phyloP scores from a whole-genome alignment of 2,797 vertebrate genomes.

The Thalassophryne amazonica region DNA sequence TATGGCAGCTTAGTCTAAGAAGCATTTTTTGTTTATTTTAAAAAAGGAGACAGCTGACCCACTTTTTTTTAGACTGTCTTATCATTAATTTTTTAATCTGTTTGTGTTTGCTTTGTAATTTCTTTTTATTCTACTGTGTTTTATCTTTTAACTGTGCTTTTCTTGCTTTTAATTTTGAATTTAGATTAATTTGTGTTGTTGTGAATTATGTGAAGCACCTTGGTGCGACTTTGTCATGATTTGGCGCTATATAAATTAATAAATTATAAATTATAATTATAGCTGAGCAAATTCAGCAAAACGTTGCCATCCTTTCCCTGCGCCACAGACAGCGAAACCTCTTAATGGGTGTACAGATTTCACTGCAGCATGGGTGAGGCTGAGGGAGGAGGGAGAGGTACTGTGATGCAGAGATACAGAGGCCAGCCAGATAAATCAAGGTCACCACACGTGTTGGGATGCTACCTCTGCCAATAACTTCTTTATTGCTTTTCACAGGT shows the following conservation, averaged over 20 bases:
- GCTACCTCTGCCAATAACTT: slow-evolving; percentile 76
- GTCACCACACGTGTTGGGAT: slow-evolving; percentile 68
- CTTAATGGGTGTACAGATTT: slow-evolving; percentile 65
- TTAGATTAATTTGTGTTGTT: too few relatives aligned
- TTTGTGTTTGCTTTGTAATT: too few relatives aligned
- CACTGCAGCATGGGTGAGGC: slow-evolving; percentile 74
- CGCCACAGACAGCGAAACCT: slow-evolving; percentile 50
- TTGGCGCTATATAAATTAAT: too few relatives aligned
- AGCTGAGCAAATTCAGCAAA: slow-evolving; percentile 60
- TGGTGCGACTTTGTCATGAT: too few relatives aligned
- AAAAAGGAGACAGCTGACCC: slow-evolving; percentile 46
- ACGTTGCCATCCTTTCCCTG: slow-evolving; percentile 37
- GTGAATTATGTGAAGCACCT: too few relatives aligned
- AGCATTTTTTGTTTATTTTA: slow-evolving; percentile 48
- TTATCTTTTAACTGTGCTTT: too few relatives aligned
- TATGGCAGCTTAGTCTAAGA: slow-evolving; percentile 42
- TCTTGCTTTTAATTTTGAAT: too few relatives aligned
- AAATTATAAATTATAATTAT: too few relatives aligned
- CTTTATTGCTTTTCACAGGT: slow-evolving; percentile 77
- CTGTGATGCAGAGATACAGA: slow-evolving; percentile 60
- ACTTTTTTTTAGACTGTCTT: too few relatives aligned
- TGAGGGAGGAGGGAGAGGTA: slow-evolving; percentile 60
- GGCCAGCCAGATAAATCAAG: slow-evolving; percentile 72
- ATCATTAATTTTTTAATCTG: too few relatives aligned
- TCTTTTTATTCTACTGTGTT: too few relatives aligned